Evolutionary conservation across 2,888 invertebrate species (phyloP).

Genomic region (Troides oblongomaculatus): DNA sequence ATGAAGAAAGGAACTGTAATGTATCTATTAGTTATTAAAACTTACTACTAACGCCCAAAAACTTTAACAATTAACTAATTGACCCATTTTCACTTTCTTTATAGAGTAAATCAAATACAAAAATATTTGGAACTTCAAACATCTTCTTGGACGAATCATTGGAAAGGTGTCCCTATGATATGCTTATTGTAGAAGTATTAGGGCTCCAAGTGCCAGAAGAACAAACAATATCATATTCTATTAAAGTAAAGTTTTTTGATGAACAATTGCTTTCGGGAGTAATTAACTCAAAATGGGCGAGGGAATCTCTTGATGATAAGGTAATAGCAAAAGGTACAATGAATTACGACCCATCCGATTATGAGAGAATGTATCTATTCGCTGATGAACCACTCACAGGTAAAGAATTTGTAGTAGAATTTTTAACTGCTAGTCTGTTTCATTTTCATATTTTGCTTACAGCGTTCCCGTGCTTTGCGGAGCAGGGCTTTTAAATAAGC

Average conservation of each 20-base stretch:
- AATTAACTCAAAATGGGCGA: slow-evolving; percentile 47
- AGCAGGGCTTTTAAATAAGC: too few species aligned
- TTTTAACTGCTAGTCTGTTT: too few species aligned
- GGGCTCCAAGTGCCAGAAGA: slow-evolving; percentile 49
- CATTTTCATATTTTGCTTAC: too few species aligned
- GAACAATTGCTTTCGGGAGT: slow-evolving; percentile 49
- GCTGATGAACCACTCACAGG: slow-evolving; percentile 64
- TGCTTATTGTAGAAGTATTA: slow-evolving; percentile 47
- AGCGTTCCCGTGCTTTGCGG: too few species aligned
- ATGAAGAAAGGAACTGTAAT: slow-evolving; percentile 25
- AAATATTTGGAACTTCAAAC: slow-evolving; percentile 38
- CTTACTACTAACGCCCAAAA: not conserved
- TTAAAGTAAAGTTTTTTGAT: slow-evolving; percentile 57
- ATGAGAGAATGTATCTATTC: slow-evolving; percentile 63
- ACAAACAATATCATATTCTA: slow-evolving; percentile 40
- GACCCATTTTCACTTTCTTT: slow-evolving; percentile 6
- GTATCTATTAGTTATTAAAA: slow-evolving; percentile 1
- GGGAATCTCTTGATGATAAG: slow-evolving; percentile 34
- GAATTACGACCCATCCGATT: slow-evolving; percentile 65
- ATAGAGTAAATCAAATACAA: slow-evolving; percentile 43
- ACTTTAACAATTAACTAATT: not conserved
- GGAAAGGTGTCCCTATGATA: slow-evolving; percentile 44
- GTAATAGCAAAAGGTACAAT: slow-evolving; percentile 48
- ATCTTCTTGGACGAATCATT: slow-evolving; percentile 38
- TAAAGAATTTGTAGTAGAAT: slow-evolving; percentile 32